phyloP scores from a whole-genome alignment of 1,140 invertebrate genomes.

The Apis mellifera region Amel_HAv3.1 CM009943.2:9684501-9685000 shows the following conservation, averaged over 20 bases:
- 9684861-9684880: slow-evolving; percentile 57
- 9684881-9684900: slow-evolving; percentile 62
- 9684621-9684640: background rate
- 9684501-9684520: too few species aligned
- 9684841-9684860: slow-evolving; percentile 38
- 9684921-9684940: background rate
- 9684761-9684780: background rate
- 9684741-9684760: slow-evolving; percentile 33
- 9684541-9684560: too few species aligned
- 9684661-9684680: background rate
- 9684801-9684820: slow-evolving; percentile 21
- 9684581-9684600: too few species aligned
- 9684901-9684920: slow-evolving; percentile 10
- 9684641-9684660: slow-evolving; percentile 9
- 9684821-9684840: background rate
- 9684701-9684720: slow-evolving; percentile 33
- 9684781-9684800: background rate
- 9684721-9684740: slow-evolving; percentile 27
- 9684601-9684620: too few species aligned
- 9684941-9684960: background rate
- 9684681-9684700: slow-evolving; percentile 29
- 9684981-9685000: background rate
- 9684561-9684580: too few species aligned
- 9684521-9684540: too few species aligned
- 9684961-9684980: too few species aligned